Evolutionary conservation across 2,888 invertebrate genomes (phyloP).

Genomic region (Aethes cnicana): DNA sequence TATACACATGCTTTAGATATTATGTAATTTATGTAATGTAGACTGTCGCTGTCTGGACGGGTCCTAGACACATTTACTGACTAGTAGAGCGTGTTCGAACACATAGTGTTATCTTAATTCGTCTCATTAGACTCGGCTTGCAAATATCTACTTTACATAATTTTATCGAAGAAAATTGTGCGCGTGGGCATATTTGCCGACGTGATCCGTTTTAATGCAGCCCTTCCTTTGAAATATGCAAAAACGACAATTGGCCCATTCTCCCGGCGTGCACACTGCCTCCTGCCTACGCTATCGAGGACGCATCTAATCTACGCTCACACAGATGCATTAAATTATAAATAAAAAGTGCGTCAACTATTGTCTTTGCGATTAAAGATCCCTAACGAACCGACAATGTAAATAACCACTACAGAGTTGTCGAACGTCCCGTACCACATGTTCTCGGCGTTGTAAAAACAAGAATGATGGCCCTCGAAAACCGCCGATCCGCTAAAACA

Average conservation of each 20-base stretch:
- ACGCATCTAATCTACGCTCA: slow-evolving; percentile 27
- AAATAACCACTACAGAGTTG: slow-evolving; percentile 51
- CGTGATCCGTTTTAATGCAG: slow-evolving; percentile 65
- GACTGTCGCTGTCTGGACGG: slow-evolving; percentile 50
- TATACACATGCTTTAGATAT: slow-evolving; percentile 27
- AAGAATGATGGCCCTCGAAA: slow-evolving; percentile 47
- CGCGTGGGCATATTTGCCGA: slow-evolving; percentile 61
- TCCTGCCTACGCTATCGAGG: slow-evolving; percentile 31
- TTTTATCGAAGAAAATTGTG: slow-evolving; percentile 75
- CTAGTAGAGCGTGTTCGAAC: slow-evolving; percentile 61
- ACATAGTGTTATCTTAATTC: slow-evolving; percentile 68
- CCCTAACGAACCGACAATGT: slow-evolving; percentile 57
- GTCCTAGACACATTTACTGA: slow-evolving; percentile 63
- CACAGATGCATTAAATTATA: slow-evolving; percentile 17
- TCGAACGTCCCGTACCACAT: slow-evolving; percentile 42
- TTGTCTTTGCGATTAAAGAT: slow-evolving; percentile 54
- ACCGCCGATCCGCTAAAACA: slow-evolving; percentile 61
- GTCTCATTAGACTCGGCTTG: slow-evolving; percentile 66
- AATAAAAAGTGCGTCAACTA: slow-evolving; percentile 36
- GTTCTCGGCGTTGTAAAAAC: slow-evolving; percentile 44
- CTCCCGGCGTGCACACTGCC: slow-evolving; percentile 32
- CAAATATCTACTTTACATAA: slow-evolving; percentile 74
- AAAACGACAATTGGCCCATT: slow-evolving; percentile 46
- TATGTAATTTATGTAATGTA: slow-evolving; percentile 32
- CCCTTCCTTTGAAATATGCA: slow-evolving; percentile 67